Evolutionary conservation across 2,113 vertebrate genomes (phyloP), one percentile per base, ranked within the genome.

Genomic region (Sinocyclocheilus grahami): DNA sequence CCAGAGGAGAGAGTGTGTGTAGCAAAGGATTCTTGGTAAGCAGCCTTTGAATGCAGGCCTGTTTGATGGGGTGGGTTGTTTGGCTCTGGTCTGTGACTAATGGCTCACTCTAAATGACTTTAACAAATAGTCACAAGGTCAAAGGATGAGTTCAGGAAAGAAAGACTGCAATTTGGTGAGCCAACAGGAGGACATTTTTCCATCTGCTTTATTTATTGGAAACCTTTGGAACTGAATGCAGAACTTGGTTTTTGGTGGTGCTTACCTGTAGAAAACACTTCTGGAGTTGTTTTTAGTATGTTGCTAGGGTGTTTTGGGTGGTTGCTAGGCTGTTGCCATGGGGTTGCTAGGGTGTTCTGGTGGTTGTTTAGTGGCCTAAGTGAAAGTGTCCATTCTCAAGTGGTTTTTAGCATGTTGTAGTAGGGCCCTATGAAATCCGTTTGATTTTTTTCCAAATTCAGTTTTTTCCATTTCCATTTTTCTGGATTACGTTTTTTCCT

Each of bases 21-120:
- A 8, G 69, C 69, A 42, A 72, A 72, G 69, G 30, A 74, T 20
- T 86, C 55, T 89, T 72, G 81, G 89, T 30, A 88, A 42, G 85
- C 69, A 88, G 79, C 69, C 85, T 88, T 85, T 88, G 82, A 67
- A 76, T 84, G 83, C 63, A 80, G 84, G 82, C 83, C 78, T 91
- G 89, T 88, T 87, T 90, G 83, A 89, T 88, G 86, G 67, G 72
- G 67, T 46, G 46, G 85, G 85, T 42, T 92, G 90, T 92, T 92
- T 86, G 37, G 37, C 60, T 42, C 53, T 65, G 79, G 8, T 82
- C 80, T 82, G 63, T 82, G 80, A 82, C 63, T 14, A 82, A 82
- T 82, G 80, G 63, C 42, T 82, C 48, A 4, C 63, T 53, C 18
- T 82, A 82, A 82, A 82, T 71, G 16, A 82, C 63, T 82, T 10